Conservation (phyloP, 2,888 invertebrate species). For the Loripinus fragilis region DNA sequence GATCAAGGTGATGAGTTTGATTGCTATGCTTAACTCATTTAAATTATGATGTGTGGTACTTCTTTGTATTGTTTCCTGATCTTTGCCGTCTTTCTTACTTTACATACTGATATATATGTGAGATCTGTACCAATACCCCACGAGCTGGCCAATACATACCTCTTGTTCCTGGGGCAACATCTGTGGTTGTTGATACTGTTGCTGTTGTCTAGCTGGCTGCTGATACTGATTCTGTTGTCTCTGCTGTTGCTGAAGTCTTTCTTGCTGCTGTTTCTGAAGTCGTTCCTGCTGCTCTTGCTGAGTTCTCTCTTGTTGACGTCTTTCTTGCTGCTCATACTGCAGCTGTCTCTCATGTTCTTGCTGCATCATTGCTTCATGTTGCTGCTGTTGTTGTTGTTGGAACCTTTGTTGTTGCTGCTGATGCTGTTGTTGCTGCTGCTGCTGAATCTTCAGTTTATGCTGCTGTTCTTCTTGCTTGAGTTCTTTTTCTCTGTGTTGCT, state of each 20-base stretch:
- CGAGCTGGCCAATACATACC: too few relatives aligned
- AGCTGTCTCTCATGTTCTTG: constrained; percentile 20
- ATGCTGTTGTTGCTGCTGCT: constrained; percentile 11
- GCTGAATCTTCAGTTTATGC: constrained; percentile 49
- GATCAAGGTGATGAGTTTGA: too few relatives aligned
- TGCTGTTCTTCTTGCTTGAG: constrained; percentile 50
- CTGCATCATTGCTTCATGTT: constrained; percentile 15
- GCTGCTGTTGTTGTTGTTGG: constrained; percentile 19
- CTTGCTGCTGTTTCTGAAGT: constrained; percentile 19
- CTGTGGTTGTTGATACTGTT: constrained; percentile 13
- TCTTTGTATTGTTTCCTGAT: too few relatives aligned
- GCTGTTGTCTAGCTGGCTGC: constrained; percentile 9
- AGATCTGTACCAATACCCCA: too few relatives aligned
- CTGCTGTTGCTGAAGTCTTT: constrained; percentile 35
- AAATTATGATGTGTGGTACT: too few relatives aligned
- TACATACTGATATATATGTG: too few relatives aligned
- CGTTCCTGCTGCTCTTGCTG: constrained; percentile 5
- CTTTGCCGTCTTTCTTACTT: too few relatives aligned
- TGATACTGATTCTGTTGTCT: constrained; percentile 20
- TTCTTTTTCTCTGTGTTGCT: constrained; percentile 51
- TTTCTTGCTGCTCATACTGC: constrained; percentile 36
- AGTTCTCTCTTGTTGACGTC: constrained; percentile 22
- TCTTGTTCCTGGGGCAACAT: not conserved
- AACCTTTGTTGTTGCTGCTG: constrained; percentile 20
- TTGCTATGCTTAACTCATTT: too few relatives aligned